phyloP scores from a whole-genome alignment of 1,140 invertebrate species.

The Bombus pascuorum region DNA sequence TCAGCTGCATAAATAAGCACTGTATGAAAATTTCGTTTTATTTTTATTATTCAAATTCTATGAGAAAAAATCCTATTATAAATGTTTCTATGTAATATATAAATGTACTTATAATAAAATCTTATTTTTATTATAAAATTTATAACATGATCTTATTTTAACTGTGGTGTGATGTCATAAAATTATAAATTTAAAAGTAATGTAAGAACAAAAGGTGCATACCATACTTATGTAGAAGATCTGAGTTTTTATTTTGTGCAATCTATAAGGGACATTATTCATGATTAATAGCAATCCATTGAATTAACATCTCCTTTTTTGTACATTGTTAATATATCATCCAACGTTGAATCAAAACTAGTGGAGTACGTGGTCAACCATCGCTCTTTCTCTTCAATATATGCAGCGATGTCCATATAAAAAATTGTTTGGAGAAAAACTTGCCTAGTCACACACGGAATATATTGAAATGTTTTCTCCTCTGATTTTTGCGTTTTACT shows the following conservation, averaged over 20 bases:
- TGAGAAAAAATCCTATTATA: slow-evolving; percentile 2
- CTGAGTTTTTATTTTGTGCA: not conserved
- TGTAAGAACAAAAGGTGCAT: not conserved
- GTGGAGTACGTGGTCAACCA: slow-evolving; percentile 84
- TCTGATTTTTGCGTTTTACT: slow-evolving; percentile 48
- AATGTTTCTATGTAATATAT: not conserved
- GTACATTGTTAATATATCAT: slow-evolving; percentile 86
- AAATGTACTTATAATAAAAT: slow-evolving; percentile 11
- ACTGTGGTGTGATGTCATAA: not conserved
- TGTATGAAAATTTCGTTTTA: not conserved
- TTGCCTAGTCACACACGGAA: slow-evolving; percentile 81
- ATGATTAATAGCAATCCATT: slow-evolving; percentile 86
- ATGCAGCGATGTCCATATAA: slow-evolving; percentile 82
- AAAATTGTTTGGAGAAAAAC: slow-evolving; percentile 83
- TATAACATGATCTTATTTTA: not conserved
- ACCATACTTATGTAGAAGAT: not conserved
- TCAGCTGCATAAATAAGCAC: not conserved
- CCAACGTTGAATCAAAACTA: slow-evolving; percentile 85
- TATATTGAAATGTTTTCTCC: slow-evolving; percentile 74
- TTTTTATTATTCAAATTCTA: not conserved
- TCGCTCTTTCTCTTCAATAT: slow-evolving; percentile 83
- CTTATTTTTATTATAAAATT: not conserved
- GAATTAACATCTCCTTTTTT: slow-evolving; percentile 82
- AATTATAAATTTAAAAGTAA: not conserved
- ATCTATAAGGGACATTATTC: not conserved